Percentiles rank a stretch among this genome's conserved stretches.
These are phyloP conservation scores for Eudyptes chrysolophus DNA, from an alignment of 2,113 vertebrate genomes.

Conservation along the genomic window DNA sequence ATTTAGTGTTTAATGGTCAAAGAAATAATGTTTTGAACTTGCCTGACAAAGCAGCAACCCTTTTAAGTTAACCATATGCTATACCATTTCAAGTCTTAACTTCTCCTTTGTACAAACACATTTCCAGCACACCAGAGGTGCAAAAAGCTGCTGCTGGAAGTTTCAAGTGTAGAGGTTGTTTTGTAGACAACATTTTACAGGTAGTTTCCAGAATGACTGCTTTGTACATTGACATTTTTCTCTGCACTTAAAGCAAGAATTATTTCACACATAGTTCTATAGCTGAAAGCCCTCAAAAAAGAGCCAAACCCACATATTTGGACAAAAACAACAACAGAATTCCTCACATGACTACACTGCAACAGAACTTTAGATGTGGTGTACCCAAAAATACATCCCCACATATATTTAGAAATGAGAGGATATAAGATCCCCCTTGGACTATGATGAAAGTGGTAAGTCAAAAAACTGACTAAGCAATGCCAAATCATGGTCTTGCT, in stretches of 20 bases:
- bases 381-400: background rate
- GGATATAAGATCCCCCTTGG: background rate
- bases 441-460: background rate
- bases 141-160: background rate
- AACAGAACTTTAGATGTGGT: background rate
- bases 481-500: background rate
- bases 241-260: background rate
- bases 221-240: background rate
- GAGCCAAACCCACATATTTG: background rate
- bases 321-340: background rate
- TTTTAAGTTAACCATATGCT: background rate
- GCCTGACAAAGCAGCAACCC: background rate
- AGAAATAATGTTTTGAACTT: background rate
- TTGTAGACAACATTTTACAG: background rate
- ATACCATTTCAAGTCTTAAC: background rate
- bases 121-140: background rate
- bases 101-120: background rate
- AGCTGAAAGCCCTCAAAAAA: background rate
- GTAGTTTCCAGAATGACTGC: background rate
- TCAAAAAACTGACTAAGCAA: background rate
- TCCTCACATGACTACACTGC: background rate
- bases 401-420: background rate
- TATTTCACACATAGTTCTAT: background rate
- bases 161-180: background rate
- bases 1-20: background rate